Conservation (phyloP, 1,140 invertebrate genomes). For the Bombus pascuorum region DNA sequence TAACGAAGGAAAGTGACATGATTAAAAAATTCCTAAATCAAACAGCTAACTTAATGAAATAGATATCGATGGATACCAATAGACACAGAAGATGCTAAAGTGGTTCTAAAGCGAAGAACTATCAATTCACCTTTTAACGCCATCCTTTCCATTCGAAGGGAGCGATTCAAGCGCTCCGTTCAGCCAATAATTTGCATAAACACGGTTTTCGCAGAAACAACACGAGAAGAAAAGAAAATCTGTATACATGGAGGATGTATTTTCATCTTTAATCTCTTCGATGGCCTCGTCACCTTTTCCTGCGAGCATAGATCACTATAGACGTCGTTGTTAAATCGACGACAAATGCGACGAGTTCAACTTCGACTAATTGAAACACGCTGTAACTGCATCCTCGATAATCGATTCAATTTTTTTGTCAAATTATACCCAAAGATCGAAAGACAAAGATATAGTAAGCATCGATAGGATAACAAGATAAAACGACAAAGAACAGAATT, state of each 20-base stretch:
- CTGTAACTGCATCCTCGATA: background rate
- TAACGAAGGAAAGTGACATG: too few relatives aligned
- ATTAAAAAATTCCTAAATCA: too few relatives aligned
- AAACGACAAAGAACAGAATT: background rate
- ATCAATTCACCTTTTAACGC: background rate
- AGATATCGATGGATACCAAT: background rate
- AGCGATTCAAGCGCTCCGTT: background rate
- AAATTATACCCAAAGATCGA: background rate
- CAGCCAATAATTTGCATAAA: slow-evolving; percentile 13
- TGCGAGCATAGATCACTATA: background rate
- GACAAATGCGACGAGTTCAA: background rate
- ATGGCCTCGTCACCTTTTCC: slow-evolving; percentile 15
- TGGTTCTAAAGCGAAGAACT: too few relatives aligned
- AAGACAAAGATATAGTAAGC: background rate
- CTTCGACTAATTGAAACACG: background rate
- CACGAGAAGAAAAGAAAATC: background rate
- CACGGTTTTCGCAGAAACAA: slow-evolving; percentile 14
- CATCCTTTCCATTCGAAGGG: background rate
- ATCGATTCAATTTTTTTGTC: background rate
- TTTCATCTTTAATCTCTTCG: slow-evolving; percentile 2
- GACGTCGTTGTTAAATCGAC: background rate
- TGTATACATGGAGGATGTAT: background rate
- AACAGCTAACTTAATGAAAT: too few relatives aligned
- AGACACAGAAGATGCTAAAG: background rate
- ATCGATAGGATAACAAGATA: background rate